These are phyloP conservation scores for Ichneumoninae sp. DNA, from an alignment of 2,888 invertebrate genomes.

Conservation along the genomic window DNA sequence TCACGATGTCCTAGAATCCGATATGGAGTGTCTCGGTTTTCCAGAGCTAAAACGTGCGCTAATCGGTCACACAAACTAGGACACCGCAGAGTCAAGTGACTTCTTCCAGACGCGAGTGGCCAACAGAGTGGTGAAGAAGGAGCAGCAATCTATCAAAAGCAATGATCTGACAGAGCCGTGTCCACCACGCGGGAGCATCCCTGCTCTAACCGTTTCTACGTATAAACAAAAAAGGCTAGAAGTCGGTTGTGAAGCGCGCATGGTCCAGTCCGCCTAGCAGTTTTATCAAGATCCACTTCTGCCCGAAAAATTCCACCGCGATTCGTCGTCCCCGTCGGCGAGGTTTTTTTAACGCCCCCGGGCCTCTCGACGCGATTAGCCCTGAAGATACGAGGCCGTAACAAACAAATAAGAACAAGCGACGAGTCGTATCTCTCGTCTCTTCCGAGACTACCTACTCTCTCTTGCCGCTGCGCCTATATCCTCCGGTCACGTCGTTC, in stretches of 20 bases:
- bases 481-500: conserved; percentile 25
- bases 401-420: conserved; percentile 80
- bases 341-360: conserved; percentile 63
- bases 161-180: conserved; percentile 70
- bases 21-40: background rate
- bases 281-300: conserved; percentile 80
- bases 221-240: conserved; percentile 55
- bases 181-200: conserved; percentile 67
- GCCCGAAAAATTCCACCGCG: conserved; percentile 80
- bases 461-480: conserved; percentile 28
- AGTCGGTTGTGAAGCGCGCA: conserved; percentile 45
- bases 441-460: conserved; percentile 71
- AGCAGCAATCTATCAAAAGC: conserved; percentile 67
- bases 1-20: background rate
- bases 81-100: conserved; percentile 27
- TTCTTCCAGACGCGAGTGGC: conserved; percentile 52
- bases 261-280: conserved; percentile 32
- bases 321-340: conserved; percentile 72
- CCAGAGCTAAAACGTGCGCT: background rate
- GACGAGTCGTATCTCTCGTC: conserved; percentile 64
- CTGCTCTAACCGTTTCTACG: conserved; percentile 71
- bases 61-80: conserved; percentile 1
- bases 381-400: conserved; percentile 79
- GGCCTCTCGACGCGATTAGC: conserved; percentile 77
- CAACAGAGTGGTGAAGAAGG: conserved; percentile 14